These are phyloP conservation scores for Chanos chanos DNA, from an alignment of 2,797 vertebrate genomes.

Conservation along the genomic window DNA sequence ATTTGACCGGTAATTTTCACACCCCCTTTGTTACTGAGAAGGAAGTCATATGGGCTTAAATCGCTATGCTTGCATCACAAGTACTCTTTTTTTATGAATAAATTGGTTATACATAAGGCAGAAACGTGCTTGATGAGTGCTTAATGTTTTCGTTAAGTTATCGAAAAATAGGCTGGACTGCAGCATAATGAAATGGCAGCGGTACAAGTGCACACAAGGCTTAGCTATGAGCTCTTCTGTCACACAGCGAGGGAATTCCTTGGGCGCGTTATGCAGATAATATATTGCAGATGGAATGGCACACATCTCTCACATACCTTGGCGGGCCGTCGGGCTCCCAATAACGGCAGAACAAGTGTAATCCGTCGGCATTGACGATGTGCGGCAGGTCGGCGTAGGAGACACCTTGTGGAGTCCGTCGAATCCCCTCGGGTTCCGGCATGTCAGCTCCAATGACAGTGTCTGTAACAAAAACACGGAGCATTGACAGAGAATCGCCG, in stretches of 20 bases:
- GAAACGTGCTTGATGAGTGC: too few relatives aligned
- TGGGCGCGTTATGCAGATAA: too few relatives aligned
- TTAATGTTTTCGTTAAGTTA: too few relatives aligned
- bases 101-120: too few relatives aligned
- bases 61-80: too few relatives aligned
- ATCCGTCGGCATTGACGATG: conserved; percentile 88
- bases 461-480: conserved; percentile 61
- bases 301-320: conserved; percentile 75
- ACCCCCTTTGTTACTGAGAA: too few relatives aligned
- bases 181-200: neutral
- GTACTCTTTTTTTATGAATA: too few relatives aligned
- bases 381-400: conserved; percentile 81
- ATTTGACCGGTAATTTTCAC: neutral
- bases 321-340: conserved; percentile 82
- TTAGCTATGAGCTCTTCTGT: too few relatives aligned
- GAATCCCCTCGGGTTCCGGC: conserved; percentile 83
- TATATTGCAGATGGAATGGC: too few relatives aligned
- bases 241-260: too few relatives aligned
- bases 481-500: conserved; percentile 55
- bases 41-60: too few relatives aligned
- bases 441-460: conserved; percentile 59
- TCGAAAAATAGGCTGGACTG: neutral
- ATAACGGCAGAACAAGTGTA: conserved; percentile 91
- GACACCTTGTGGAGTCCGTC: conserved; percentile 80
- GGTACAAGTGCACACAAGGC: too few relatives aligned